Evolutionary conservation across 2,888 invertebrate species (phyloP).

Genomic region (Apotomis betuletana): DNA sequence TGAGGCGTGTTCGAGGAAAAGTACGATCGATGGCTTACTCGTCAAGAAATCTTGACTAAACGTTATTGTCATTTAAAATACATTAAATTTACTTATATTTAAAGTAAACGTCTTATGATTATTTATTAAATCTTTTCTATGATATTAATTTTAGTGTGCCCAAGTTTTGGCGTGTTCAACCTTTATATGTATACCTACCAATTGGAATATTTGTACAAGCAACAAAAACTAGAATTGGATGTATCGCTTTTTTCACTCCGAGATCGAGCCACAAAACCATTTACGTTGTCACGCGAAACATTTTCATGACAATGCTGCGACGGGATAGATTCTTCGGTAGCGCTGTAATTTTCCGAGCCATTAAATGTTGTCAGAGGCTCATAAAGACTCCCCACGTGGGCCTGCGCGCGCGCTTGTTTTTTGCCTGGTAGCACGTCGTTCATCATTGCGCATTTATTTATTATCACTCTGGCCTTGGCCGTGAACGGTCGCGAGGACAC

Average conservation of each 20-base stretch:
- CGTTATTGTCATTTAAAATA: too few species aligned
- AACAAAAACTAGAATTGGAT: constrained; percentile 6
- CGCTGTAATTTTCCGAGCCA: constrained; percentile 74
- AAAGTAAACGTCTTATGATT: too few species aligned
- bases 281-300: constrained; percentile 52
- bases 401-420: constrained; percentile 65
- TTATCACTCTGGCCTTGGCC: constrained; percentile 80
- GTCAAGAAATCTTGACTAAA: too few species aligned
- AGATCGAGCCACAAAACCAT: constrained; percentile 19
- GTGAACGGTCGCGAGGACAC: constrained; percentile 73
- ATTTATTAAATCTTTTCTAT: too few species aligned
- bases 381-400: constrained; percentile 76
- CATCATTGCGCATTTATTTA: constrained; percentile 73
- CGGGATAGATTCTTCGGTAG: constrained; percentile 55
- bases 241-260: constrained; percentile 12
- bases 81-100: too few species aligned
- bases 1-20: too few species aligned
- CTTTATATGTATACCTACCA: background rate
- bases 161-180: too few species aligned
- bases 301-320: constrained; percentile 54
- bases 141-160: too few species aligned
- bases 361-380: constrained; percentile 71
- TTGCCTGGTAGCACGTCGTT: constrained; percentile 71
- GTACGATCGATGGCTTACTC: too few species aligned
- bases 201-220: constrained; percentile 3